Evolutionary conservation across 2,113 vertebrate genomes (phyloP), one percentile per base, ranked within the genome.

Genomic region (Daphoenositta chrysoptera): DNA sequence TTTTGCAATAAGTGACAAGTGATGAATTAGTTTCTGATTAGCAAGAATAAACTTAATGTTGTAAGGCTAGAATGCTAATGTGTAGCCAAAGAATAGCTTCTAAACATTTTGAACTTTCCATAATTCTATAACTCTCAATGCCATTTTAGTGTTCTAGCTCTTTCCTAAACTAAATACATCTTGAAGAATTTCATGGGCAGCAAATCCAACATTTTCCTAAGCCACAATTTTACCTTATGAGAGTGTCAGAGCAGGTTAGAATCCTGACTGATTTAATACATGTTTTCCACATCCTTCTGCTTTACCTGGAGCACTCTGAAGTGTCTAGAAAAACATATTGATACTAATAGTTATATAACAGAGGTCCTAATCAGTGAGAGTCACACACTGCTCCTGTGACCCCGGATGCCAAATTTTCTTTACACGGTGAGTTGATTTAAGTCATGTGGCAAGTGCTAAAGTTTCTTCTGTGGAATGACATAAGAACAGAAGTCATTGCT

Each of bases 381-480:
- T 72, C 71, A 79, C 17, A 20, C 37, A 92, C 39, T 76, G 61
- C 85, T 94, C 87, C 53, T 45, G 48, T 94, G 95, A 95, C 83
- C 69, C 80, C 87, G 80, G 81, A 82, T 89, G 47, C 57, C 83
- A 44, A 54, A 77, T 75, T 90, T 89, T 96, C 93, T 83, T 92
- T 91, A 93, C 73, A 94, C 70, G 83, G 57, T 91, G 68, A 94
- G 87, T 84, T 96, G 96, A 97, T 96, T 97, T 95, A 97, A 97
- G 94, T 97, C 88, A 97, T 93, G 95, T 95, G 96, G 93, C 87
- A 96, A 97, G 84, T 88, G 79, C 96, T 97, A 97, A 91, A 90
- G 80, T 95, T 97, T 97, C 87, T 87, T 93, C 68, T 75, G 60
- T 45, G 83, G 90, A 96, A 97, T 95, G 89, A 92, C 94, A 94